Base-by-base conservation (phyloP, 2,888 invertebrate species). In the Keiferia lycopersicella region DNA sequence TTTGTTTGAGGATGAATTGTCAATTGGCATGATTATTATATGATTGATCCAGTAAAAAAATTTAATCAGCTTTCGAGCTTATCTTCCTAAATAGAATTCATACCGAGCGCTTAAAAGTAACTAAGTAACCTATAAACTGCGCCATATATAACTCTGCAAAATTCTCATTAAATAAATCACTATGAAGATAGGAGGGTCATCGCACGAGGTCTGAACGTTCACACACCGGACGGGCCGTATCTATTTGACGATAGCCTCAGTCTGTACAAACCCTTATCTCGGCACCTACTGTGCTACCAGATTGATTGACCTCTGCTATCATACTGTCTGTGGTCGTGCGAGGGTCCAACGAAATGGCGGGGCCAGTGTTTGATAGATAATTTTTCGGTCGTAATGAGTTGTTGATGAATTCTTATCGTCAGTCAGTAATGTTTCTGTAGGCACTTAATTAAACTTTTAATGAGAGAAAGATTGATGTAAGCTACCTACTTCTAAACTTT, bases 121-220 rank as follows among this genome's bases (percentile, higher is more conserved):
- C 41, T 59, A n/a, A n/a, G n/a, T n/a, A n/a, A 10, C 18, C 12
- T 38, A 45, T 60, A 60, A 60, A 60, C 45, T 45, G 26, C 41
- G 45, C 22, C 22, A 60, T 60, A 51, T 51, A 58, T 58, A 45
- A 60, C 60, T 45, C 60, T 41, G 60, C 60, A 60, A 50, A 26
- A 30, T 61, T 61, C 30, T 61, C 30, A 61, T 61, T 62, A 64
- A 59, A 65, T 65, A 65, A 65, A 65, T 65, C 62, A 65, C 53
- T 30, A 41, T 12, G 20, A 7, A 56, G 63, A 63, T 61, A 63
- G 61, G 56, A 16, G 41, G 63, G 63, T 63, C 65, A 57, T 61
- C 59, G 65, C 16, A 53, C 65, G 60, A 6, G 20, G n/a, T 45
- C 48, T 53, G 39, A 34, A 34, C 18, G 18, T 39, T 62, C 34